These are phyloP conservation scores for Noctilio leporinus DNA, from an alignment of 2,113 vertebrate genomes.

Conservation along the genomic window DNA sequence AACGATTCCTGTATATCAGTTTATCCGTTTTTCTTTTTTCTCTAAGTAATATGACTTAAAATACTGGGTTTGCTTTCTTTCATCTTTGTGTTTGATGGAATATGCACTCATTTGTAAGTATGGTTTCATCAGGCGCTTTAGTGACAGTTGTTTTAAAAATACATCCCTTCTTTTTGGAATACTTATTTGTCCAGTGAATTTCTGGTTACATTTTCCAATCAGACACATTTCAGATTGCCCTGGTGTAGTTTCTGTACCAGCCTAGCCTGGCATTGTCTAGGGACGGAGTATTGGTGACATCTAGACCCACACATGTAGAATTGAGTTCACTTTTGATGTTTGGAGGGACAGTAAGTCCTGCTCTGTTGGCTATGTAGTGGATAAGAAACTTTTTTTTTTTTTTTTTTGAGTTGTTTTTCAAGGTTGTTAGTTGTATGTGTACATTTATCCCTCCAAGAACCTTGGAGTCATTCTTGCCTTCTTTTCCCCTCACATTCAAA, in stretches of 20 bases:
- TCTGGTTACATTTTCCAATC: not conserved
- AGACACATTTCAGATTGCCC: not conserved
- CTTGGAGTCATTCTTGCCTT: not conserved
- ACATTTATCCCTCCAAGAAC: not conserved
- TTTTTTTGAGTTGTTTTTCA: not conserved
- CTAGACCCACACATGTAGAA: not conserved
- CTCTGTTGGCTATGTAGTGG: not conserved
- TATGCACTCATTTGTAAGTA: not conserved
- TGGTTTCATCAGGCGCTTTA: not conserved
- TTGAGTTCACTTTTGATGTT: not conserved
- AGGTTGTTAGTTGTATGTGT: not conserved
- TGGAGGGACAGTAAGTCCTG: not conserved
- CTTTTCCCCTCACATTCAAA: not conserved
- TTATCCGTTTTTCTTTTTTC: not conserved
- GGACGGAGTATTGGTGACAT: not conserved
- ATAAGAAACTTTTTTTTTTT: not conserved
- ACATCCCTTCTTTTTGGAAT: not conserved
- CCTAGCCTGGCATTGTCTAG: not conserved
- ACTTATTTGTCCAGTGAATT: not conserved
- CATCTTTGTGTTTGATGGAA: not conserved
- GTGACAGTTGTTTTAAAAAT: not conserved
- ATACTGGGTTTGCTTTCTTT: slow-evolving; percentile 30
- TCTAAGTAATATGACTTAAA: not conserved
- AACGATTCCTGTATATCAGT: not conserved
- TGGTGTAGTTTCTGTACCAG: not conserved